phyloP scores from a whole-genome alignment of 2,797 vertebrate species.

The Philypnodon macrostomus region DNA sequence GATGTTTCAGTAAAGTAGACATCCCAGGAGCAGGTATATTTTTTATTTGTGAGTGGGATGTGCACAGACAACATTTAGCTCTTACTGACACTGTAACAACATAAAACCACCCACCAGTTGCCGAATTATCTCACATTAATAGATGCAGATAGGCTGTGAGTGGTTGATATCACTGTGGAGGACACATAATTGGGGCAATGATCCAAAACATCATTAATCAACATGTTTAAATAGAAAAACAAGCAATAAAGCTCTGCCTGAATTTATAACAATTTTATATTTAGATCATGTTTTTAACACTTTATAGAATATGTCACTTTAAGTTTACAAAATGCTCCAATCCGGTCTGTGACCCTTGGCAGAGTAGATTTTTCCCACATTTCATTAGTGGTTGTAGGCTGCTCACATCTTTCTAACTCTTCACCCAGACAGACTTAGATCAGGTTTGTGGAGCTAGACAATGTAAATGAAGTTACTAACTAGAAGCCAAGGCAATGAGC shows the following conservation, averaged over 20 bases:
- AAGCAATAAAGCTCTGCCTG: neutral
- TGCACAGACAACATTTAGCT: slow-evolving; percentile 15
- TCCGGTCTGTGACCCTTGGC: too few relatives aligned
- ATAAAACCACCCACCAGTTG: neutral
- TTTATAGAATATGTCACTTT: too few relatives aligned
- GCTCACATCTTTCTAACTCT: too few relatives aligned
- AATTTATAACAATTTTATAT: neutral
- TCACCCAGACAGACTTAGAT: too few relatives aligned
- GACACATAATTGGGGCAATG: slow-evolving; percentile 7
- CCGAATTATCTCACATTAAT: slow-evolving; percentile 1
- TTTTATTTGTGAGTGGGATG: slow-evolving; percentile 19
- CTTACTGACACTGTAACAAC: slow-evolving; percentile 13
- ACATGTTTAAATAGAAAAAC: neutral
- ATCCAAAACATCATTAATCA: neutral
- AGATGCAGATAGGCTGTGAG: neutral
- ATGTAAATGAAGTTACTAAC: too few relatives aligned
- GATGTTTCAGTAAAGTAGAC: slow-evolving; percentile 26
- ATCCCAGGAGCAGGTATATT: slow-evolving; percentile 22
- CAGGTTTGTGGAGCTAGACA: too few relatives aligned
- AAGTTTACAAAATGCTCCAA: too few relatives aligned
- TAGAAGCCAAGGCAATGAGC: too few relatives aligned
- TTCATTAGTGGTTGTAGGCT: too few relatives aligned
- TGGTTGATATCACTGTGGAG: slow-evolving; percentile 9
- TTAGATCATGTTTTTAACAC: too few relatives aligned
- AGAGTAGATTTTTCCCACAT: too few relatives aligned